Evolutionary conservation across 2,888 invertebrate genomes (phyloP).

Genomic region (Pharmacophagus antenor): DNA sequence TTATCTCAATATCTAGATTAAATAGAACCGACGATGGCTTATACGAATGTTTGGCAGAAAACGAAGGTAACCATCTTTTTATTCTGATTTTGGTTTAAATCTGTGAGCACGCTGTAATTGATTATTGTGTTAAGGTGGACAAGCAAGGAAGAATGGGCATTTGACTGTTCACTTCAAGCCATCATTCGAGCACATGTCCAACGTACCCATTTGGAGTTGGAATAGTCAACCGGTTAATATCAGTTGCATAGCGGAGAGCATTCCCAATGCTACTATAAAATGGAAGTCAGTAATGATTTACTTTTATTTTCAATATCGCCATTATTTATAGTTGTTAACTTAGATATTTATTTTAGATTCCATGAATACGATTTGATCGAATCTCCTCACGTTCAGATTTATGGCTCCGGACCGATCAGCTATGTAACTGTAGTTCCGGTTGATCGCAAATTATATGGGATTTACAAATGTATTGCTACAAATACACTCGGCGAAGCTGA

Average conservation of each 20-base stretch:
- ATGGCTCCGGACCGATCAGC: slow-evolving; percentile 86
- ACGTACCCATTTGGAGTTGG: slow-evolving; percentile 92
- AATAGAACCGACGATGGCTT: slow-evolving; percentile 90
- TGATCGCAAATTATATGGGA: slow-evolving; percentile 84
- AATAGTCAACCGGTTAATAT: slow-evolving; percentile 89
- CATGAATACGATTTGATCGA: slow-evolving; percentile 79
- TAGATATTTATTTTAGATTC: slow-evolving; percentile 46
- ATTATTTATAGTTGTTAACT: not conserved
- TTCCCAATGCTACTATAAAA: slow-evolving; percentile 95
- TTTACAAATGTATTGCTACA: slow-evolving; percentile 90
- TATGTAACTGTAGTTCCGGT: slow-evolving; percentile 85
- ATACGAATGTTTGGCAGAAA: slow-evolving; percentile 92
- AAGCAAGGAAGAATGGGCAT: slow-evolving; percentile 89
- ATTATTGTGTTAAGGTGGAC: slow-evolving; percentile 74
- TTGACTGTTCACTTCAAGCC: slow-evolving; percentile 91
- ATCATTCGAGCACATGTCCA: slow-evolving; percentile 86
- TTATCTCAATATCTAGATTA: slow-evolving; percentile 84
- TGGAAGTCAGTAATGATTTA: slow-evolving; percentile 83
- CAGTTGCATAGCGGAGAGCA: slow-evolving; percentile 91
- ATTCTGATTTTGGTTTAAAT: not conserved
- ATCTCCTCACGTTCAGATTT: slow-evolving; percentile 81
- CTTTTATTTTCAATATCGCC: not conserved
- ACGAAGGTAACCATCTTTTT: slow-evolving; percentile 79
- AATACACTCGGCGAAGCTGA: slow-evolving; percentile 87
- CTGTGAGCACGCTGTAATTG: not conserved